Base-by-base conservation (phyloP, 2,797 vertebrate species). In the Hapalemur alaotrensis region DNA sequence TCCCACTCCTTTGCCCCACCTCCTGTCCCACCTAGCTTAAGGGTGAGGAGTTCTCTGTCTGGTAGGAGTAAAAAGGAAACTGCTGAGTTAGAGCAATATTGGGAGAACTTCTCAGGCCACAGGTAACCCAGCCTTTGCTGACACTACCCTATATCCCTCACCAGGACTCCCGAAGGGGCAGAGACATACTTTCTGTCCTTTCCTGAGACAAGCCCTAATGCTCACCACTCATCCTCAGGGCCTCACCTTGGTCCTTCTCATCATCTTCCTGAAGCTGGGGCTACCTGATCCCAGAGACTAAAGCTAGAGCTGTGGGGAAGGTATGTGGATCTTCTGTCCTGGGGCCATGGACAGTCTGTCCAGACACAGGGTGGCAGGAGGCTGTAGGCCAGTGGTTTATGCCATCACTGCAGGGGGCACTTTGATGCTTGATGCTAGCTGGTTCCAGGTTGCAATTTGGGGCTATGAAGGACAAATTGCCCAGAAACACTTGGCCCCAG, bases 341-440 rank as follows among this genome's bases (percentile, higher is more conserved):
- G 15, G 50, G 12, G 28, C 32, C 61, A 59, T 43, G 22, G 15
- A 7, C 9, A 1, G 38, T 76, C 67, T 63, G 20, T 38, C 43
- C 22, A 18, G 86, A 46, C 5, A 46, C 28, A 59, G 14, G 1
- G 0, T 3, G 13, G 5, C 28, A 80, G 54, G 32, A 79, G 57
- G 25, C 57, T 52, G 10, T 30, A 41, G 59, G 41, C 20, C 2
- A 0, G 17, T 5, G 17, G 43, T 57, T 4, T 1, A 0, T 2
- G 1, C 59, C 46, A 38, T 65, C 81, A 52, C 15, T 14, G 9
- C 23, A 46, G 20, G 18, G 30, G 48, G 7, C 5, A 23, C 18
- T 17, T 69, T 30, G 30, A 2, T 20, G 30, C 22, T 63, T n/a
- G 30, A 4, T 20, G 25, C 28, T 23, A 15, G n/a, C 54, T 67